Base-by-base conservation (phyloP, 2,888 invertebrate genomes). In the Drosophila villosipedis region DNA sequence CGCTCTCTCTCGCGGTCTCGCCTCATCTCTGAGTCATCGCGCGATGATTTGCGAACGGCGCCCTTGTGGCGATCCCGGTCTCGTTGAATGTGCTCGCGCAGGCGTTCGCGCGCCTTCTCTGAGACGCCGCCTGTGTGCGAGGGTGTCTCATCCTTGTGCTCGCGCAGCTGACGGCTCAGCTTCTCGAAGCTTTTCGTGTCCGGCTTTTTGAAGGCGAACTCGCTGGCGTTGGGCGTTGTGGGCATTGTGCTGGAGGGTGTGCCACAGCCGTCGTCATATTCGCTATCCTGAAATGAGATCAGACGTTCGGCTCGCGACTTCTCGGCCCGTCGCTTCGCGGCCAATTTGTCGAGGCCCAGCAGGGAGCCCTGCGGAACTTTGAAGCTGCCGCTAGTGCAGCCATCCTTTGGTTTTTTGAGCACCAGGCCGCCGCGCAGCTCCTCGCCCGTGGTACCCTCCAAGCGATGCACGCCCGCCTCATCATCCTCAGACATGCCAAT, bases 81-180 rank as follows among this genome's bases (percentile, higher is more conserved):
- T 91, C 94, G 94, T 76, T 95, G 94, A 54, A 96, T 94, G 74
- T 96, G 94, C 88, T 96, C 95, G 39, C 96, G 93, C 90, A 97
- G 94, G 54, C 97, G 95, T 84, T 96, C 95, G 67, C 96, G 94
- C 0, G 93, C 93, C 54, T 91, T 84, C 67, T 96, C 95, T 35
- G 97, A 97, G 30, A 99, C 96, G 7, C 99, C 99, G 6, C 98
- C 99, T 0, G 98, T 98, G 91, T 99, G 96, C 0, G 98, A 97
- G 0, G 99, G 99, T 0, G 99, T 99, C 94, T 99, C 99, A 87
- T 96, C 96, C 84, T 96, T 95, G 16, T 96, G 95, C 58, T 95
- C 94, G 57, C 99, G 95, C 90, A 98, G 97, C 92, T 97, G 96
- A 55, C 97, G 88, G 39, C 89, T 92, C 3, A 93, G 64, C 68